Evolutionary conservation across 2,113 vertebrate species (phyloP).

Genomic region (Oceanodroma tethys): DNA sequence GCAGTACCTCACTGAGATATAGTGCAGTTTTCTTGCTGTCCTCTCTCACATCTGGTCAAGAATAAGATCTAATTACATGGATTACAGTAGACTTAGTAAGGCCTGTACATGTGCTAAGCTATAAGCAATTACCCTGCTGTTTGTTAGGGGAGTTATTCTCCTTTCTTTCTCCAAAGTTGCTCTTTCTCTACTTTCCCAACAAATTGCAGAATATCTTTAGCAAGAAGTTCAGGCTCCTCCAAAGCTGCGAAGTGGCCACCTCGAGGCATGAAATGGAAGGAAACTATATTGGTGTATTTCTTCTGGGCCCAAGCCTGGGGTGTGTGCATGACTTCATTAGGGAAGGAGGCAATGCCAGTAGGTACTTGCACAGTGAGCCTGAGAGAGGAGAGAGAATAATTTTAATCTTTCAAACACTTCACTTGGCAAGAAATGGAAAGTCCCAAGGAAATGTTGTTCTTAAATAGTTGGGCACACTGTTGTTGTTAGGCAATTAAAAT

Average conservation of each 20-base stretch:
- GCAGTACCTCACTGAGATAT: background rate
- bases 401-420: background rate
- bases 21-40: background rate
- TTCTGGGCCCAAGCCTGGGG: slow-evolving; percentile 64
- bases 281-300: slow-evolving; percentile 71
- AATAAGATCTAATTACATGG: background rate
- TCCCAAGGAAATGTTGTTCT: background rate
- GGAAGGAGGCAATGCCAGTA: slow-evolving; percentile 73
- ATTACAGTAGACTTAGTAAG: background rate
- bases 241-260: slow-evolving; percentile 77
- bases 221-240: slow-evolving; percentile 75
- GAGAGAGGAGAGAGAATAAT: background rate
- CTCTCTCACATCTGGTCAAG: background rate
- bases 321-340: slow-evolving; percentile 52
- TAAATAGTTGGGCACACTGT: background rate
- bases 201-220: slow-evolving; percentile 73
- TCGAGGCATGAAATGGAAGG: slow-evolving; percentile 71
- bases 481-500: background rate
- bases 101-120: background rate
- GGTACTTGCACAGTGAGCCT: slow-evolving; percentile 75
- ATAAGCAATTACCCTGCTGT: background rate
- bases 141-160: background rate
- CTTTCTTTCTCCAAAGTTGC: background rate
- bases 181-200: slow-evolving; percentile 59
- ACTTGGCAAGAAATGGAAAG: background rate